Percentiles rank a stretch among this genome's conserved stretches.
These are phyloP conservation scores for Habrosyne pyritoides DNA, from an alignment of 2,888 invertebrate species.

Conservation along the genomic window DNA sequence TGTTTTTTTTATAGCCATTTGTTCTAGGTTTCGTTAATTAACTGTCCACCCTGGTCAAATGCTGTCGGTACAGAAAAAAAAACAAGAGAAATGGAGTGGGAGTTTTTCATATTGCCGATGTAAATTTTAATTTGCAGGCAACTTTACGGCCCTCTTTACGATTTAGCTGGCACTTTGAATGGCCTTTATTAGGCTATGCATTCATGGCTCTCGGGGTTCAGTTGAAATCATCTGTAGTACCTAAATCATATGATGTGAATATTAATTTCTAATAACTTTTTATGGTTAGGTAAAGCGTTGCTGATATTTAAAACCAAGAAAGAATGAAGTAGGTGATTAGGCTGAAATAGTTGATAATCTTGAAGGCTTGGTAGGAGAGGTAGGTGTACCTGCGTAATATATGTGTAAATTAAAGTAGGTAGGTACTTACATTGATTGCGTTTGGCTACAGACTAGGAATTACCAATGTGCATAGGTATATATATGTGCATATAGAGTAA, in stretches of 20 bases:
- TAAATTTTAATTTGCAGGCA: slow-evolving; percentile 81
- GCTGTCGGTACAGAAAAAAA: slow-evolving; percentile 64
- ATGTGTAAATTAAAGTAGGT: no score
- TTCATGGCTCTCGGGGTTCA: slow-evolving; percentile 62
- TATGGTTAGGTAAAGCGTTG: not conserved
- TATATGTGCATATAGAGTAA: no score
- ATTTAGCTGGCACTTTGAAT: slow-evolving; percentile 76
- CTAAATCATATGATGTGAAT: no score
- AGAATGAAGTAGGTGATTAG: not conserved
- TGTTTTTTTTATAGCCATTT: slow-evolving; percentile 63
- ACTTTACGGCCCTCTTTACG: slow-evolving; percentile 81
- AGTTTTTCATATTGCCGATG: slow-evolving; percentile 80
- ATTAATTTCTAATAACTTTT: no score
- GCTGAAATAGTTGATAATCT: not conserved
- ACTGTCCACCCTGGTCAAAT: slow-evolving; percentile 75
- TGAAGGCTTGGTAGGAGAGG: no score
- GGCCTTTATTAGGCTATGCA: slow-evolving; percentile 75
- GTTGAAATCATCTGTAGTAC: slow-evolving; percentile 29
- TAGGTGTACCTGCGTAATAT: no score
- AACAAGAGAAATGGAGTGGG: slow-evolving; percentile 67
- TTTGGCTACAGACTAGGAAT: no score
- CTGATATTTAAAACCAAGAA: not conserved
- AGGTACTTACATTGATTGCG: no score
- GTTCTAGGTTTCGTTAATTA: slow-evolving; percentile 77
- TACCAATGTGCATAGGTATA: no score